Evolutionary conservation across 2,888 invertebrate genomes (phyloP), one percentile per base, ranked within the genome.

Genomic region (Nipponacmea schrenckii): DNA sequence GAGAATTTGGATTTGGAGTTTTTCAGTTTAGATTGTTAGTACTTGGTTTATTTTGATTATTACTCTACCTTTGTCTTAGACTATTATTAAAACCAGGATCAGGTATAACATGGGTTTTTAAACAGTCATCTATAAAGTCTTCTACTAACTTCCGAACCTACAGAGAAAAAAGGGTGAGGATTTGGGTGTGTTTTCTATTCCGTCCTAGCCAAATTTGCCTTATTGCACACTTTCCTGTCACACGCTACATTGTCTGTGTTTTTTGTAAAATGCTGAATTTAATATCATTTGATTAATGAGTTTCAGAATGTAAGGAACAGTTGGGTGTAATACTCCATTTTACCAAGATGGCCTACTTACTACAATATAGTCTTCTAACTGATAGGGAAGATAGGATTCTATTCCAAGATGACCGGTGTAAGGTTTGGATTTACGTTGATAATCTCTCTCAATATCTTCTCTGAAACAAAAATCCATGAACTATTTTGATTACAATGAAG

Each of bases 361-460:
- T 70, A 83, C 64, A 39, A 82, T 72, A 70, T 82, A 84, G 72
- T 80, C 77, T 14, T 80, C 78, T 63, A 84, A 74, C 70, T 86
- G 86, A 81, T 81, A 83, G 45, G 80, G 80, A 26, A 82, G 70
- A 67, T 86, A 86, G 24, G 82, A 81, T 4, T 81, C 78, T 14
- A 83, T 72, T 7, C 84, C 86, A 14, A 85, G 80, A 66, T 85
- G 84, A 46, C 85, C 85, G 62, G 79, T 78, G 75, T 86, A 86
- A 0, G 86, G 85, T 62, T 79, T 80, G 65, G 74, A 75, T 67
- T 80, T 83, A n/a, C 70, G 76, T n/a, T 80, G 74, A 64, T 83
- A 84, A 62, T 84, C 83, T 17, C 77, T 69, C 64, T 82, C 76
- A 26, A 83, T 68, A 45, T 78, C 76, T 56, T 80, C 79, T 72